These are phyloP conservation scores for Brachylomia viminalis DNA, from an alignment of 2,888 invertebrate species.

Conservation along the genomic window DNA sequence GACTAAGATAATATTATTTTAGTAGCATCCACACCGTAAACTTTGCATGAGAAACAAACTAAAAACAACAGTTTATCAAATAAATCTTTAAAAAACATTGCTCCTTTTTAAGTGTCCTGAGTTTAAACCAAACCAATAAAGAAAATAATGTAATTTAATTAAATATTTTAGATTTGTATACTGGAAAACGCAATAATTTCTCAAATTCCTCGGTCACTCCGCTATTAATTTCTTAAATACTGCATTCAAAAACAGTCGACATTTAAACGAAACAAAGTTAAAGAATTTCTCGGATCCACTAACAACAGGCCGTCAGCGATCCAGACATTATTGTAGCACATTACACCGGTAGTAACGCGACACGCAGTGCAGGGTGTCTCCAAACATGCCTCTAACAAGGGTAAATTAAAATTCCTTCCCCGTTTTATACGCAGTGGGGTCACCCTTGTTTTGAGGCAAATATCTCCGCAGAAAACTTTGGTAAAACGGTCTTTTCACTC, in stretches of 20 bases:
- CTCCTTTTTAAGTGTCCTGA: background rate
- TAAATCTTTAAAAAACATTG: background rate
- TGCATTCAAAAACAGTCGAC: slow-evolving; percentile 39
- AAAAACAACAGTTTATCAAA: background rate
- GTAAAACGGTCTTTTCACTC: background rate
- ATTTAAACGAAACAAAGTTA: slow-evolving; percentile 60
- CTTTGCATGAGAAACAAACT: background rate
- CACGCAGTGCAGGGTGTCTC: slow-evolving; percentile 66
- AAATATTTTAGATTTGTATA: background rate
- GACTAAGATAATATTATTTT: background rate
- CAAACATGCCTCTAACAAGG: slow-evolving; percentile 81
- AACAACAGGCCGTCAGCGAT: slow-evolving; percentile 46
- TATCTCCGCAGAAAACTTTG: slow-evolving; percentile 44
- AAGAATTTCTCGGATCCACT: slow-evolving; percentile 60
- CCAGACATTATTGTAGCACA: slow-evolving; percentile 70
- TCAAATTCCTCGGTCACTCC: slow-evolving; percentile 37
- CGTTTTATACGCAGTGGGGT: slow-evolving; percentile 76
- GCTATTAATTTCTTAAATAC: slow-evolving; percentile 46
- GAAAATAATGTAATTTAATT: background rate
- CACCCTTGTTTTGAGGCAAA: slow-evolving; percentile 71
- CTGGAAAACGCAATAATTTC: slow-evolving; percentile 9
- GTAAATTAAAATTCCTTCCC: slow-evolving; percentile 86
- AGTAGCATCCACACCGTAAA: background rate
- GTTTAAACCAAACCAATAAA: background rate
- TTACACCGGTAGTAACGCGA: slow-evolving; percentile 66